Evolutionary conservation across 92 coral and sea anemone species (phyloP), one percentile per base, ranked within the genome.

Genomic region (Paramuricea clavata): DNA sequence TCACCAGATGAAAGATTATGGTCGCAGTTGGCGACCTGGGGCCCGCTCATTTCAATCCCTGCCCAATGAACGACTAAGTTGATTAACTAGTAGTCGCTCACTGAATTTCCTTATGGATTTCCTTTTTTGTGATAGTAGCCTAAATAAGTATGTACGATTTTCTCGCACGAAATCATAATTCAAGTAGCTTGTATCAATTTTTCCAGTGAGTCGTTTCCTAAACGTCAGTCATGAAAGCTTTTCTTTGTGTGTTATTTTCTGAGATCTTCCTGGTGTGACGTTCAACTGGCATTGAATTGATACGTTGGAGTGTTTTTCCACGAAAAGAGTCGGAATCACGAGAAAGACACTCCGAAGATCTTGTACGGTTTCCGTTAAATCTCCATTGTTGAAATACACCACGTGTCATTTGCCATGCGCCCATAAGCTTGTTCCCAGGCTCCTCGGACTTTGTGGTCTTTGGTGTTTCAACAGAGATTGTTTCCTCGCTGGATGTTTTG

Each of bases 221-320:
- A 23, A 79, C 84, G 12, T 79, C 84, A 9, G 84, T 79, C 73
- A 79, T 79, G 8, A 41, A 79, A 32, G 84, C 84, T 27, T 61
- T 61, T 27, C 73, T 79, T 47, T 79, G 73, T 43, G 44, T 41
- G 35, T 79, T 79, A 35, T 59, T 79, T 36, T 79, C 84, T n/a
- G 73, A 79, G 60, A 79, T 43, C 36, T 60, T 60, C 49, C 12
- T 57, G 23, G 72, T 79, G 60, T 79, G 84, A 41, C 73, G 47
- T 79, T 79, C 84, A 42, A 79, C 59, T 32, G 83, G 69, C 83
- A 78, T 78, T 12, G 84, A 59, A 16, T 36, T 59, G 49, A 60
- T 26, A 61, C 84, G 84, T 16, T 59, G 73, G 57, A 79, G 12
- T 22, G 57, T 34, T 41, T 79, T 79, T 5, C 19, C 52, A 2